Base-by-base conservation (phyloP, 2,113 vertebrate species). In the Cyanocitta stelleri region DNA sequence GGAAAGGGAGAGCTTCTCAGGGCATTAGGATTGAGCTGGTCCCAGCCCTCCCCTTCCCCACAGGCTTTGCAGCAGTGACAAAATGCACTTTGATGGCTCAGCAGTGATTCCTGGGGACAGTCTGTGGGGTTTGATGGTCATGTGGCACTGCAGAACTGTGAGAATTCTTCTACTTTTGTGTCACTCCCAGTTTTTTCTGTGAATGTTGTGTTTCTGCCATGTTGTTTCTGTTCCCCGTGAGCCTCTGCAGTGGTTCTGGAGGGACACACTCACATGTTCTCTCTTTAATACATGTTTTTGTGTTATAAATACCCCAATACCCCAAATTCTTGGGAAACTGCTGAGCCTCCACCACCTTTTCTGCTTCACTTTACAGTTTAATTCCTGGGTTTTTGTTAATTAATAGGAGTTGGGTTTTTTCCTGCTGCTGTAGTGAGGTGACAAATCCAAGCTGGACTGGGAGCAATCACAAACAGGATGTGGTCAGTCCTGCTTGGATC, bases 11-110 rank as follows among this genome's bases (percentile, higher is more conserved):
- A 62, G 5, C 18, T 54, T 12, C 11, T 1, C 4, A 7, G 15
- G 23, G 15, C 4, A 0, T 1, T 4, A 48, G 30, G 63, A 6
- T 37, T 22, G 35, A 20, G 10, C 11, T 2, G 24, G 0, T 62
- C 1, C 6, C 21, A n/a, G 58, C 51, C 51, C 61, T 62, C 11
- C 1, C 80, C 49, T 68, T 76, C 43, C 48, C 43, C 39, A 3
- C 35, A 2, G 48, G 7, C 22, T 58, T 10, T 56, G 17, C 23
- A 54, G 72, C 37, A 18, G 67, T 43, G 46, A 13, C 29, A 23
- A 10, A 69, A 27, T 12, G 4, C 6, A 3, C 16, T 93, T 26
- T 9, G 56, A 0, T 33, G 37, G 68, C 59, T 89, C 48, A 30
- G 39, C 4, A 1, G 44, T 4, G 85, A 18, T 10, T 58, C n/a